Conservation (phyloP, 2,113 vertebrate species). For the Neoarius graeffei region DNA sequence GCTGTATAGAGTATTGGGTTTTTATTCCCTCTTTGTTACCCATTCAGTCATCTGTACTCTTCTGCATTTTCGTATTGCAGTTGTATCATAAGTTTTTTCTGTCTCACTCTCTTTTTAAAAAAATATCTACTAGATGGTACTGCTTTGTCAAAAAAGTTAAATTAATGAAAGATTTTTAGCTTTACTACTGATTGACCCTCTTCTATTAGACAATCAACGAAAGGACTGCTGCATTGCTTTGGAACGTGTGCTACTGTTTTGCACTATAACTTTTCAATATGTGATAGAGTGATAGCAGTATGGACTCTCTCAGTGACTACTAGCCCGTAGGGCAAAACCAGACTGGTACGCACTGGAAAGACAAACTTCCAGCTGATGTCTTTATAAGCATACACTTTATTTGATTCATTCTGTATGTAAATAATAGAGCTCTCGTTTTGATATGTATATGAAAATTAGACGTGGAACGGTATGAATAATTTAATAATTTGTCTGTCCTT, state of each 20-base stretch:
- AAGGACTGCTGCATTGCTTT: neutral
- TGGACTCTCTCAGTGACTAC: neutral
- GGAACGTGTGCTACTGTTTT: neutral
- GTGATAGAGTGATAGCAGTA: neutral
- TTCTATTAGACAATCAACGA: neutral
- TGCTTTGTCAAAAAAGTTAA: neutral
- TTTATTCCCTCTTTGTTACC: neutral
- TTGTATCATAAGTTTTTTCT: neutral
- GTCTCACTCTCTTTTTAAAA: neutral
- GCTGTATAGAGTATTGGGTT: neutral
- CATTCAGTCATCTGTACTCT: neutral
- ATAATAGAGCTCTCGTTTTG: neutral
- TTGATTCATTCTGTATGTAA: neutral
- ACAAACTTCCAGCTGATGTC: neutral
- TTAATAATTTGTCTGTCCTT: neutral
- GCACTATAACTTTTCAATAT: neutral
- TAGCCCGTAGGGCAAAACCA: neutral
- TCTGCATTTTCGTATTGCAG: neutral
- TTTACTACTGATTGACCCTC: neutral
- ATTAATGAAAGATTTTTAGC: neutral
- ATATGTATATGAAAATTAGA: neutral
- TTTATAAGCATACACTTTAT: neutral
- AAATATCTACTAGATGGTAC: neutral
- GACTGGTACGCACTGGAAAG: neutral
- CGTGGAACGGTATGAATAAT: neutral